These are phyloP conservation scores for Catalaphyllia jardinei DNA, from an alignment of 64 coral and sea anemone species.

Conservation along the genomic window DNA sequence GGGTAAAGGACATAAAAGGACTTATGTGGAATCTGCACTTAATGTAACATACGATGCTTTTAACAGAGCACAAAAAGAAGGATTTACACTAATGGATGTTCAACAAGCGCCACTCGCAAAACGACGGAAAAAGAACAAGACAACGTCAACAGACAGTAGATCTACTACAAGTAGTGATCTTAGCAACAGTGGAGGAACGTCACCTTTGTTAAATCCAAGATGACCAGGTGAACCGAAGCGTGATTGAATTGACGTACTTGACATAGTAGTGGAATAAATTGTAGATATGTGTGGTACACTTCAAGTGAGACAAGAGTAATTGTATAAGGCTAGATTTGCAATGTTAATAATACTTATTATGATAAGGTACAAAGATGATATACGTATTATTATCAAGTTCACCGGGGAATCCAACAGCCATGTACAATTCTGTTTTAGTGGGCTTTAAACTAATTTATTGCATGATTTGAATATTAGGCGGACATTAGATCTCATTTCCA, in stretches of 20 bases:
- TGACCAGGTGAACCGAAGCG: slow-evolving; percentile 25
- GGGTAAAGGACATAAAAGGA: slow-evolving; percentile 91
- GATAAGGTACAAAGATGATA: not conserved
- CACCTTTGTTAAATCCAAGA: slow-evolving; percentile 70
- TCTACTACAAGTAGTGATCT: slow-evolving; percentile 93
- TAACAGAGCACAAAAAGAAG: slow-evolving; percentile 91
- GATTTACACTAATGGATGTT: slow-evolving; percentile 95
- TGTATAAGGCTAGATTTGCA: not conserved
- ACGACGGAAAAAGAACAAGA: slow-evolving; percentile 95
- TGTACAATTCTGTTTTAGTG: not conserved
- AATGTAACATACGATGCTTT: slow-evolving; percentile 96
- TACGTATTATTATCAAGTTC: not conserved
- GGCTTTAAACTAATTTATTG: not conserved
- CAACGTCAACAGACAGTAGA: slow-evolving; percentile 77
- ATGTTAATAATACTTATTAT: not conserved
- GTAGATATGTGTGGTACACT: slow-evolving; percentile 54
- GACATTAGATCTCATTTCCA: not conserved
- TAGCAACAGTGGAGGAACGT: slow-evolving; percentile 83
- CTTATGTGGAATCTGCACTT: slow-evolving; percentile 92
- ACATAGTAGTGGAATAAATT: not conserved
- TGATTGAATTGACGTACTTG: not conserved
- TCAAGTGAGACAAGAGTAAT: slow-evolving; percentile 9
- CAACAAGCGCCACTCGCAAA: slow-evolving; percentile 96
- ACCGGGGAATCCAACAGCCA: not conserved
- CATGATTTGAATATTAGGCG: not conserved